Evolutionary conservation across 2,888 invertebrate genomes (phyloP).

Genomic region (Dynastes grantii): DNA sequence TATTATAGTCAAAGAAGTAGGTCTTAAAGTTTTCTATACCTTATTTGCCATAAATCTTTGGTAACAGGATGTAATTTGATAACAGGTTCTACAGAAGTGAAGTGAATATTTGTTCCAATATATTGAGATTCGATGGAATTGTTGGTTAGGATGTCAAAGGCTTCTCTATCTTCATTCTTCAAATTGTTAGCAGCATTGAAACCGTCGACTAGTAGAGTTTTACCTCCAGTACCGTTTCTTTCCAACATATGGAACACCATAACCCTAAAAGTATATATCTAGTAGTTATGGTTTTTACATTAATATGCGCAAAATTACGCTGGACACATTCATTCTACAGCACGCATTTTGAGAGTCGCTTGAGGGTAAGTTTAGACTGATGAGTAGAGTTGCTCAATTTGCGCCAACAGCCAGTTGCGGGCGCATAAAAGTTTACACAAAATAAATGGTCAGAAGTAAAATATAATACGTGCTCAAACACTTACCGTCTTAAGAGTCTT

Average conservation of each 20-base stretch:
- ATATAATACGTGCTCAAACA: too few species aligned
- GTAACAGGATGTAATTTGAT: conserved; percentile 74
- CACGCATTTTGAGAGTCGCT: too few species aligned
- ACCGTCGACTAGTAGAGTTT: conserved; percentile 84
- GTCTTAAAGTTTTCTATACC: conserved; percentile 66
- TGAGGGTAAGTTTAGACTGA: too few species aligned
- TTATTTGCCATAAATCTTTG: conserved; percentile 76
- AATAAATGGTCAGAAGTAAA: too few species aligned
- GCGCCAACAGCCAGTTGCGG: too few species aligned
- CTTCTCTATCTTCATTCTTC: conserved; percentile 72
- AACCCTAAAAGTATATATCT: conserved; percentile 62
- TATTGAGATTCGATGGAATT: conserved; percentile 78
- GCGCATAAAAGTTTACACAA: too few species aligned
- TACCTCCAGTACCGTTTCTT: conserved; percentile 79
- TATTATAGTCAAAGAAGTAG: conserved; percentile 50
- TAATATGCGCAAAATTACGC: too few species aligned
- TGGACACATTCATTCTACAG: too few species aligned
- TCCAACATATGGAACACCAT: conserved; percentile 77
- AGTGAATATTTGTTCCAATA: conserved; percentile 76
- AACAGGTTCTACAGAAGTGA: conserved; percentile 74
- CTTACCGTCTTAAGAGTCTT: too few species aligned
- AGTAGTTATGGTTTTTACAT: too few species aligned
- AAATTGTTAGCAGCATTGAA: conserved; percentile 78
- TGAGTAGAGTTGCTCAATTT: too few species aligned
- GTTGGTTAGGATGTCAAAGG: conserved; percentile 75